Evolutionary conservation across 2,888 invertebrate genomes (phyloP), one percentile per base, ranked within the genome.

Genomic region (Octodonta nipae): DNA sequence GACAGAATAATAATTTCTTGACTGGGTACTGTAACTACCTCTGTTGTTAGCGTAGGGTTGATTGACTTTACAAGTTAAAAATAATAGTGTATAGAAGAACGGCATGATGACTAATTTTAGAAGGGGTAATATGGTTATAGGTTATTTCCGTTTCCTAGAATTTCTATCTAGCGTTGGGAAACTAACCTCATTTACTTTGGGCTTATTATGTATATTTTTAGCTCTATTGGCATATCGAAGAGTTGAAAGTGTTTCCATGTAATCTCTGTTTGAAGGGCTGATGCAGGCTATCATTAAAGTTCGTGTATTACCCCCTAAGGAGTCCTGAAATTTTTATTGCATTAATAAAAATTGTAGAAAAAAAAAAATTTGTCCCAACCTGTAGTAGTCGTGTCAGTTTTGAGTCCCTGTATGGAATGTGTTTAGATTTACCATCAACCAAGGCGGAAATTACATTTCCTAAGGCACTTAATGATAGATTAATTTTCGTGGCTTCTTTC

Each of bases 371-470:
- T 13, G 11, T 22, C 4, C 28, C 48, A 56, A 73, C 76, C 61
- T 82, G 78, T 14, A 85, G 58, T 3, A 87, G 60, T 40, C 86
- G 61, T 0, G 86, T 87, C 1, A 89, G 64, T 56, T 88, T 89
- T 11, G 87, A 86, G 57, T 89, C 88, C 44, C 88, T 66, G 60
- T 80, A 85, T 0, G 83, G 84, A 26, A 81, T 72, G 54, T 84
- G 80, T 51, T 77, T 83, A 22, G 81, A 77, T 64, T 75, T 86
- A 37, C 75, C 84, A 63, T 79, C 87, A 27, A 79, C 87, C 32
- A 88, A 59, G 0, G 87, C 86, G 1, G 86, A 86, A 41, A 89
- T 89, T 0, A 89, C 88, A 56, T 89, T 89, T 2, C 85, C 88
- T 28, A 89, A 63, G 0, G 88, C 88, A 7, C 86, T 86, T 15